Base-by-base conservation (phyloP, 2,797 vertebrate species). In the Gallinago nigripennis region DNA sequence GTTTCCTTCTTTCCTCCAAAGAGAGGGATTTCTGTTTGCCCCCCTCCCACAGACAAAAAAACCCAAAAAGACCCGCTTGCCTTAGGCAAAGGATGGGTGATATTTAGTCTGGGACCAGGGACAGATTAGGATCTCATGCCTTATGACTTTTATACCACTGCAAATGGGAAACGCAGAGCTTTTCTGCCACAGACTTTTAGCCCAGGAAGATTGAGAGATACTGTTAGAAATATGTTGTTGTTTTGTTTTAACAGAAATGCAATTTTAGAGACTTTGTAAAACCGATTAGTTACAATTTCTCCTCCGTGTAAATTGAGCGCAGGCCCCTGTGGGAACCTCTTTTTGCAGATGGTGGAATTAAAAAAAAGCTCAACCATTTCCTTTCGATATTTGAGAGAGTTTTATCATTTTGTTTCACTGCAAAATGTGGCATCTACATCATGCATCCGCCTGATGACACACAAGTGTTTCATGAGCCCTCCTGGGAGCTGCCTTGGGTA, bases 1-100 rank as follows among this genome's bases (percentile, higher is more conserved):
- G 33, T 92, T 94, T 91, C 75, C 68, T 94, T 66, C 85, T 97
- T 87, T 71, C 61, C 63, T 92, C 71, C 53, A 1, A 95, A 87
- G 79, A 82, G 45, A 33, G 51, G 50, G 82, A 77, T 87, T 95
- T 91, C 75, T 92, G 54, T 71, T 93, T 76, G 65, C 20, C 31
- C 88, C 51, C 43, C 73, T 90, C 78, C 50, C 46, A 8, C 2
- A 48, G 41, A 58, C 79, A 53, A n/a, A 56, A 56, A 54, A n/a
- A 20, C 20, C 31, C 18, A 54, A 56, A 25, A 72, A 92, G 50
- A 71, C 46, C n/a, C 45, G 5, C 56, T 90, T 75, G 68, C 93
- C 75, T 71, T 46, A 45, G 81, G 92, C 88, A 89, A 83, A 92
- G 61, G 61, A 27, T 58, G 57, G 91, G 71, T 78, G 83, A 92